Evolutionary conservation across 2,888 invertebrate species (phyloP), one percentile per base, ranked within the genome.

Genomic region (Erebia palarica): DNA sequence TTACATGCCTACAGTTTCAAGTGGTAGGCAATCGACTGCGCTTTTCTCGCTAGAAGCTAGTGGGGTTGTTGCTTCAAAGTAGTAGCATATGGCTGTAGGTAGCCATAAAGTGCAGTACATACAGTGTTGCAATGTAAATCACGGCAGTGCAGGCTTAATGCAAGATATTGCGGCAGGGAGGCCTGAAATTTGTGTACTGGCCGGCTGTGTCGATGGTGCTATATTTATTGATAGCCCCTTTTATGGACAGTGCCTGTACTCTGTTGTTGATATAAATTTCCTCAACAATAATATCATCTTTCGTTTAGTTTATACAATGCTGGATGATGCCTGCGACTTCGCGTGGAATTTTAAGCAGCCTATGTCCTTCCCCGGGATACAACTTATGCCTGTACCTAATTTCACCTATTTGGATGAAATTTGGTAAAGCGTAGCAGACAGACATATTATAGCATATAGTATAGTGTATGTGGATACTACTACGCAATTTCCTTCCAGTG

Each of bases 111-210:
- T 61, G 66, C 53, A 66, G 55, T 71, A 63, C 65, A 73, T 68
- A 73, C 61, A 65, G 65, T 71, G 73, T 69, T 66, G 86, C 86
- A 82, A 86, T 82, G 86, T 82, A 87, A 86, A 86, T 83, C 83
- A 80, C 82, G 79, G 79, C 80, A 86, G 85, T 69, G 66, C 71
- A 51, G 73, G 71, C 73, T 71, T 69, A 73, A 71, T 71, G 59
- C 69, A 49, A 71, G 71, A 73, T 73, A 73, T 61, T 68, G 71
- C 64, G 65, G 71, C 51, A 58, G 65, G 65, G 69, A 71, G 71
- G 73, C 73, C 68, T 73, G 66, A 66, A 71, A 73, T 71, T 71
- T 73, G 73, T 73, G 68, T 69, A 69, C 68, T 69, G 51, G 59
- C 73, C 68, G 60, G 63, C 66, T 42, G 69, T 61, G 68, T 71